phyloP scores from a whole-genome alignment of 2,797 vertebrate species.

The Diplodus puntazzo region DNA sequence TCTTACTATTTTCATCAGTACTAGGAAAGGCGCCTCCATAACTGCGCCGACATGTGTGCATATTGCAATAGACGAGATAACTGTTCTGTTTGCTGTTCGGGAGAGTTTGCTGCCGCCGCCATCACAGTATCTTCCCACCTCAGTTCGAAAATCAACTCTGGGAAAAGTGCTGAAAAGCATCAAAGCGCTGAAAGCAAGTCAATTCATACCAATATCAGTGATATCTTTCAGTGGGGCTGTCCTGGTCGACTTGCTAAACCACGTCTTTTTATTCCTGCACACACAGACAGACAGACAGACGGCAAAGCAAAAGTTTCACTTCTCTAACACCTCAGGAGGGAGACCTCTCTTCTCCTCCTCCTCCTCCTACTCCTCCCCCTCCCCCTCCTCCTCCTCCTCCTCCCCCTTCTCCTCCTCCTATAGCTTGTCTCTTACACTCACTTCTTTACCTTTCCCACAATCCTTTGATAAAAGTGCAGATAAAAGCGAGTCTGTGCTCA shows the following conservation, averaged over 20 bases:
- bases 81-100: slow-evolving; percentile 37
- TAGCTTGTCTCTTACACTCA: slow-evolving; percentile 66
- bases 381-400: slow-evolving; percentile 32
- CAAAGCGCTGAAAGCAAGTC: slow-evolving; percentile 63
- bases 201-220: slow-evolving; percentile 61
- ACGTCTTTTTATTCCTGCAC: slow-evolving; percentile 67
- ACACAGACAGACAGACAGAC: slow-evolving; percentile 41
- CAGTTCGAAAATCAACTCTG: slow-evolving; percentile 48
- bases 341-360: slow-evolving; percentile 66
- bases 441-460: slow-evolving; percentile 78
- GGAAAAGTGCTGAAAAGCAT: slow-evolving; percentile 60
- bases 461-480: slow-evolving; percentile 77
- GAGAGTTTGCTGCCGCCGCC: slow-evolving; percentile 26
- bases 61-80: slow-evolving; percentile 48
- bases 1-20: slow-evolving; percentile 76
- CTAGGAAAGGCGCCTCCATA: slow-evolving; percentile 50
- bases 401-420: slow-evolving; percentile 53
- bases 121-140: slow-evolving; percentile 33
- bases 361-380: slow-evolving; percentile 56
- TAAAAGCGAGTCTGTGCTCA: slow-evolving; percentile 74
- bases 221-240: slow-evolving; percentile 67
- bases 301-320: slow-evolving; percentile 76
- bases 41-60: slow-evolving; percentile 41
- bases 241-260: slow-evolving; percentile 69
- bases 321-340: slow-evolving; percentile 78